A percentile compares a stretch with the other conserved stretches of the same genome.
These are phyloP conservation scores for Nephotettix cincticeps DNA, from an alignment of 1,140 invertebrate species.

Conservation along the genomic window DNA sequence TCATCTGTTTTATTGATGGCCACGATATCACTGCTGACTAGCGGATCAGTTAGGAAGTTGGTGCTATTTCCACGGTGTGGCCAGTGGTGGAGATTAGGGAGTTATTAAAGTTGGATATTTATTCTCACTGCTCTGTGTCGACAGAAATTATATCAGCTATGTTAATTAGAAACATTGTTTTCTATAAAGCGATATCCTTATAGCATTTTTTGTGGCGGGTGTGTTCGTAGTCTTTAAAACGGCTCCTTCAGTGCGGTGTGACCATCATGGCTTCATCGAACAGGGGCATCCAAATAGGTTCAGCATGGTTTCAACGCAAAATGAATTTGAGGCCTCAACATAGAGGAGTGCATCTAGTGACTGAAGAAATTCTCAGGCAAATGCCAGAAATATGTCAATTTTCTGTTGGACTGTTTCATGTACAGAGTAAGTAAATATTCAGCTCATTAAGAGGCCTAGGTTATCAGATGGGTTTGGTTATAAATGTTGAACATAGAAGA, in stretches of 20 bases:
- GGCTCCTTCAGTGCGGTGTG: conserved; percentile 30
- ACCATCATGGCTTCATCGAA: conserved; percentile 79
- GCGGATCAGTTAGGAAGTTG: conserved; percentile 24
- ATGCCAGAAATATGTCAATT: conserved; percentile 91
- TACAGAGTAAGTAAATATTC: conserved; percentile 83
- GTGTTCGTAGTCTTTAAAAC: conserved; percentile 21
- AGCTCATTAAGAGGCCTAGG: conserved; percentile 6
- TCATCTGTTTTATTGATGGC: conserved; percentile 35
- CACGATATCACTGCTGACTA: conserved; percentile 25
- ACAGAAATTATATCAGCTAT: conserved; percentile 12
- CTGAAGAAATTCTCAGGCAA: conserved; percentile 91
- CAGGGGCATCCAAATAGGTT: conserved; percentile 86
- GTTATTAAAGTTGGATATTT: conserved; percentile 18
- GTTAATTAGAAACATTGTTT: conserved; percentile 29
- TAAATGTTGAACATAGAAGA: conserved; percentile 19
- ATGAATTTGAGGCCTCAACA: conserved; percentile 92
- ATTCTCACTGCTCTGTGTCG: background rate
- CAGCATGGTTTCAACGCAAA: conserved; percentile 96
- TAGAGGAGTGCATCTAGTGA: conserved; percentile 91
- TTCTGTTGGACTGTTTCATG: conserved; percentile 90
- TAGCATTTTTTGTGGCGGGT: conserved; percentile 38
- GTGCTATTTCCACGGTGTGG: conserved; percentile 30
- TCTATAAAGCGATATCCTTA: conserved; percentile 29
- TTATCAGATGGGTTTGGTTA: conserved; percentile 33
- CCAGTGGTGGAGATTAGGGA: conserved; percentile 20